phyloP scores from a whole-genome alignment of 2,888 invertebrate genomes.

The Amphiduros pacificus region DNA sequence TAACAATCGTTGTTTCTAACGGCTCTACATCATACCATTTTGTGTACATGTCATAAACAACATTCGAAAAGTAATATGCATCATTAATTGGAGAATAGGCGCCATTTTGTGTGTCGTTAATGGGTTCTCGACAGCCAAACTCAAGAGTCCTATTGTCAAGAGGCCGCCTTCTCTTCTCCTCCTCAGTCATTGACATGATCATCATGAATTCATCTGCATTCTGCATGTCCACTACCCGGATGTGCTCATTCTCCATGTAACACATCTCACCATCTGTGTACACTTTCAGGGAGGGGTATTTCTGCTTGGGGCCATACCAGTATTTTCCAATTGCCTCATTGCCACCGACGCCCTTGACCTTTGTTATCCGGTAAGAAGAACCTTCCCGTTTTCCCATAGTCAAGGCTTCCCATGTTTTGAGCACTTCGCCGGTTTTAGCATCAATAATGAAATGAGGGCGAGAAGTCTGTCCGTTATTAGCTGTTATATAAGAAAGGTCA shows the following conservation, averaged over 20 bases:
- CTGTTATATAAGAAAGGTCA: background rate
- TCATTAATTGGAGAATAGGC: slow-evolving; percentile 28
- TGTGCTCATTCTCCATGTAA: background rate
- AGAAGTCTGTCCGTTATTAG: background rate
- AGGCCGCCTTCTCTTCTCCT: background rate
- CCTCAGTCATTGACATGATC: no score
- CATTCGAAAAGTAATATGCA: background rate
- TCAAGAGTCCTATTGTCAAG: background rate
- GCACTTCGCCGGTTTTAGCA: slow-evolving; percentile 2
- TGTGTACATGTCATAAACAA: background rate
- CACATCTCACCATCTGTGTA: background rate
- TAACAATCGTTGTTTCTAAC: no score
- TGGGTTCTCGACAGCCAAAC: slow-evolving; percentile 28
- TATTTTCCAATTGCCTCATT: background rate
- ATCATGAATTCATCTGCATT: background rate
- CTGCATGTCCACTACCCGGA: background rate
- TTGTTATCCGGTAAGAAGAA: no score
- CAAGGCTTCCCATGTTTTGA: background rate
- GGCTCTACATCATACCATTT: slow-evolving; percentile 1
- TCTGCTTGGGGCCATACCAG: no score
- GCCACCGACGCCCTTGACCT: background rate
- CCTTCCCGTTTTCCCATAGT: background rate
- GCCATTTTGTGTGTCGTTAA: slow-evolving; percentile 32
- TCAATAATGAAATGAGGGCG: slow-evolving; percentile 5
- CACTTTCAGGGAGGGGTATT: background rate